A percentile compares a stretch with the other conserved stretches of the same genome.
These are phyloP conservation scores for Sesamia nonagrioides DNA, from an alignment of 1,140 invertebrate species.

Conservation along the genomic window DNA sequence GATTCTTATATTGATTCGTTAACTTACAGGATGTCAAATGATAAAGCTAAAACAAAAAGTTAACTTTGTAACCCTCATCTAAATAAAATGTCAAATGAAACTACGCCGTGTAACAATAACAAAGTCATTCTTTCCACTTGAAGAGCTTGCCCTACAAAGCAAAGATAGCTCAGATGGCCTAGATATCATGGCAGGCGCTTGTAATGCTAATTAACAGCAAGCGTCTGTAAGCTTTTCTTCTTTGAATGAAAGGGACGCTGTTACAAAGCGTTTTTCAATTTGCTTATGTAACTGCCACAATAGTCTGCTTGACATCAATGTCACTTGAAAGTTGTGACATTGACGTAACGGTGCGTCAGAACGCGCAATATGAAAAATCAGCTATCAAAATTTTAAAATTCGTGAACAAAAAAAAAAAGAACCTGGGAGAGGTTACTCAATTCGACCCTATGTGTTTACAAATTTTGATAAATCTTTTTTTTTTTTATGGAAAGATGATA, in stretches of 20 bases:
- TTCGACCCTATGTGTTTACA: too few relatives aligned
- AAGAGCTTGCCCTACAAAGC: conserved; percentile 18
- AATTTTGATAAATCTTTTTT: too few relatives aligned
- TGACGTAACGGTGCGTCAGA: too few relatives aligned
- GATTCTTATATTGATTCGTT: too few relatives aligned
- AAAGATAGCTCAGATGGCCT: background rate
- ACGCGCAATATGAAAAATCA: too few relatives aligned
- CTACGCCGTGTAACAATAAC: background rate
- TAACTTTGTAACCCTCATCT: background rate
- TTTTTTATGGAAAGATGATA: too few relatives aligned
- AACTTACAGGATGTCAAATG: background rate
- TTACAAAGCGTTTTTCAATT: background rate
- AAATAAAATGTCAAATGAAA: background rate
- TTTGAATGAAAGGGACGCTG: background rate
- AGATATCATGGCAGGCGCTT: conserved; percentile 14
- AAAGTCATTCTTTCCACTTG: background rate
- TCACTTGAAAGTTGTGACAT: too few relatives aligned
- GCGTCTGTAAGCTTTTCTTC: background rate
- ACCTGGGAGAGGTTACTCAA: too few relatives aligned
- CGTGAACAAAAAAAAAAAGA: too few relatives aligned
- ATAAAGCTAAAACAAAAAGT: background rate
- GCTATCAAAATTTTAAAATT: too few relatives aligned
- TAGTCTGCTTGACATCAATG: too few relatives aligned
- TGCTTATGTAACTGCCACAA: background rate
- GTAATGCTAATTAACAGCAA: conserved; percentile 19